phyloP scores from a whole-genome alignment of 2,888 invertebrate species.

The Hydriomena furcata region DNA sequence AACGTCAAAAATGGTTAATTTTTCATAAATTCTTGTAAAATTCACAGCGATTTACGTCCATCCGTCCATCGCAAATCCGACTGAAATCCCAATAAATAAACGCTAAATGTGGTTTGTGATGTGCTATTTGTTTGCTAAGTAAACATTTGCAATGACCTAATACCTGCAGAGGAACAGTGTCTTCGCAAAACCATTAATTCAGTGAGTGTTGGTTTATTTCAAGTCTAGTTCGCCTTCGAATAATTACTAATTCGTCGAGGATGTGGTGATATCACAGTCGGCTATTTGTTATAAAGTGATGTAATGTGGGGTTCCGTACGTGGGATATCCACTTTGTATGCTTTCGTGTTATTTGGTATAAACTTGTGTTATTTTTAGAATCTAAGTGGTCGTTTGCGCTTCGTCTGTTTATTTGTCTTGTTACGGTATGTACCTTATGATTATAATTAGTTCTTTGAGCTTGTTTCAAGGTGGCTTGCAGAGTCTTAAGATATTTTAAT shows the following conservation, averaged over 20 bases:
- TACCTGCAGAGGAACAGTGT: conserved; percentile 23
- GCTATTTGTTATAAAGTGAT: conserved; percentile 58
- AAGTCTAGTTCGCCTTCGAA: conserved; percentile 38
- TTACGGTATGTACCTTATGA: conserved; percentile 25
- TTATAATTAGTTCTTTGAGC: conserved; percentile 16
- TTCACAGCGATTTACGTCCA: too few relatives aligned
- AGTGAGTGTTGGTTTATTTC: conserved; percentile 41
- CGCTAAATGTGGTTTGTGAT: conserved; percentile 35
- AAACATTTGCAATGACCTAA: conserved; percentile 37
- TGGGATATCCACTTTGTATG: conserved; percentile 17
- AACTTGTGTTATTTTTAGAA: conserved; percentile 71
- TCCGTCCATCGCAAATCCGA: conserved; percentile 41
- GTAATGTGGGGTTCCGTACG: conserved; percentile 26
- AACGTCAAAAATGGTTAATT: conserved; percentile 64
- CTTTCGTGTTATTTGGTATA: conserved; percentile 27
- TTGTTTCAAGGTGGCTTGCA: conserved; percentile 29
- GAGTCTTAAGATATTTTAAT: conserved; percentile 21
- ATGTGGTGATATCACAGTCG: conserved; percentile 69
- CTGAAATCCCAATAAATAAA: conserved; percentile 41
- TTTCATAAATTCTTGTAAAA: conserved; percentile 57
- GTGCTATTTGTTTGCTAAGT: conserved; percentile 28
- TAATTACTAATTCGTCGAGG: conserved; percentile 59
- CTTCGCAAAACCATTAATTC: conserved; percentile 34
- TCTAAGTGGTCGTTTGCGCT: conserved; percentile 45
- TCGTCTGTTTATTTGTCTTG: conserved; percentile 60